Evolutionary conservation across 2,797 vertebrate genomes (phyloP), one percentile per base, ranked within the genome.

Genomic region (Neoniphon sammara): DNA sequence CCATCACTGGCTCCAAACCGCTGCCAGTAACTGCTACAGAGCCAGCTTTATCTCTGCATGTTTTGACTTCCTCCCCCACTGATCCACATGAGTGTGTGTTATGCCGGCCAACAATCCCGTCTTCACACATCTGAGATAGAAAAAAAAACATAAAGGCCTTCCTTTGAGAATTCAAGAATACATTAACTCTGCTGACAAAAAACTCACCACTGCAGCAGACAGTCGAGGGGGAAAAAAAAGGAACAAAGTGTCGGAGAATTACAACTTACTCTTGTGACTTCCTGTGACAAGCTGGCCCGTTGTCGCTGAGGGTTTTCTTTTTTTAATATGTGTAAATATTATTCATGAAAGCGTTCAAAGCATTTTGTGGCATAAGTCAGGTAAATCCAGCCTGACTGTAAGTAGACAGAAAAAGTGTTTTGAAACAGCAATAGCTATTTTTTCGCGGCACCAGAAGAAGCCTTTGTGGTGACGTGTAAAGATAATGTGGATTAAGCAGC

Each of bases 251-350:
- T 58, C 9, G 21, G 0, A n/a, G 23, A 64, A 4, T 49, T 3
- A 31, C 7, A 31, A 9, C 17, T 21, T 8, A 11, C 39, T 53
- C 73, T 73, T 67, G 50, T 72, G 67, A 75, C 66, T 49, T 21
- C 1, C 56, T 62, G 57, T 42, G 52, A 49, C 5, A 21, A 55
- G 72, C 70, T 21, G 42, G 66, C 59, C 47, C 18, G 75, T 73
- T 47, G 9, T 75, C 62, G 42, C 30, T 69, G 3, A 47, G 55
- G 12, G n/a, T n/a, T 46, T 70, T 77, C 68, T 74, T 60, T 73
- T 47, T 79, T 80, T 81, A 80, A 81, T 79, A 34, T 81, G 78
- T 84, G 83, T 63, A 86, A 88, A 88, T 91, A 73, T 85, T 89
- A 81, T 86, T 86, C 83, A 80, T 78, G 78, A 68, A 77, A 85